A percentile compares a stretch with the other conserved stretches of the same genome.
Evolutionary conservation across 2,797 vertebrate genomes (phyloP).

Genomic region (Hippocampus kuda): DNA sequence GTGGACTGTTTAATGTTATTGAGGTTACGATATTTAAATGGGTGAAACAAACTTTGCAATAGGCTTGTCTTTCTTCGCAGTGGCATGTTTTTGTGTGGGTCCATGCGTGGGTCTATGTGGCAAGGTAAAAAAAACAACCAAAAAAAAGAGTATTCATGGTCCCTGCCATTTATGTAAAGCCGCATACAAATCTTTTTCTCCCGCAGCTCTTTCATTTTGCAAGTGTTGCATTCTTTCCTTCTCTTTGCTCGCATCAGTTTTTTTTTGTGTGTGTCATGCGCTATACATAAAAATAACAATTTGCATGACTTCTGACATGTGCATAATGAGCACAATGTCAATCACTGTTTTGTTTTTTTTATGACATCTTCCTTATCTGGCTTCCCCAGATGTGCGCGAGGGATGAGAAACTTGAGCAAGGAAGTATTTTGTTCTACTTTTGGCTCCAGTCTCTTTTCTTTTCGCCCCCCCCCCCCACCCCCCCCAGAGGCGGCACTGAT

Average conservation of each 20-base stretch:
- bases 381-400: constrained; percentile 37
- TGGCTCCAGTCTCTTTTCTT: constrained; percentile 26
- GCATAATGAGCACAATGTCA: constrained; percentile 27
- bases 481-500: constrained; percentile 27
- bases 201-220: not conserved
- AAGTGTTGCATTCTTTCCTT: not conserved
- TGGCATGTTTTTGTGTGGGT: not conserved
- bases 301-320: constrained; percentile 26
- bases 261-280: constrained; percentile 5
- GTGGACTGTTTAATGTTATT: too few relatives aligned
- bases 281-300: constrained; percentile 33
- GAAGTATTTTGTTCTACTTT: constrained; percentile 30
- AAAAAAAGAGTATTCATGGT: not conserved
- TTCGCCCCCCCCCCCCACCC: constrained; percentile 2
- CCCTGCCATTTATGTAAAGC: not conserved
- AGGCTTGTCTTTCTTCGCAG: too few relatives aligned
- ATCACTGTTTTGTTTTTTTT: constrained; percentile 45
- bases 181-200: not conserved
- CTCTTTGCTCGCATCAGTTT: constrained; percentile 1
- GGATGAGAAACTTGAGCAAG: constrained; percentile 28
- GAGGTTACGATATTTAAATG: too few relatives aligned
- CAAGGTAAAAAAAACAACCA: too few relatives aligned
- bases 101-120: too few relatives aligned
- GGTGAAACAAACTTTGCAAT: too few relatives aligned
- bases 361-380: constrained; percentile 39